Percentiles rank a stretch among this genome's conserved stretches.
Conservation (phyloP, 2,797 vertebrate genomes). For the Tachyglossus aculeatus region DNA sequence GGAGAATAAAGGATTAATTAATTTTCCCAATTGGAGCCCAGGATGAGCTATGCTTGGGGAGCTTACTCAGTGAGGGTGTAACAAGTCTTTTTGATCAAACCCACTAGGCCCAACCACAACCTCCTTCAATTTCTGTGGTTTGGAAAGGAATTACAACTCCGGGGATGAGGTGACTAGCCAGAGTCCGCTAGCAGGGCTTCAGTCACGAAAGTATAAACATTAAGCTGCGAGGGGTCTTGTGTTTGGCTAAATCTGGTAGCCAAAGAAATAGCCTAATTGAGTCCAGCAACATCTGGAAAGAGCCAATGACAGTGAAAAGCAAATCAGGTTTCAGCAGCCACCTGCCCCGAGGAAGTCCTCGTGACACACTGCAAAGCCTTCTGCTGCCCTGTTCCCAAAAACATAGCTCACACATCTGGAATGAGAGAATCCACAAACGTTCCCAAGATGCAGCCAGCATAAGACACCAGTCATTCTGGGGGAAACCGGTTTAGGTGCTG, state of each 20-base stretch:
- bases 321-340: neutral
- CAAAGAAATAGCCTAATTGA: too few species aligned
- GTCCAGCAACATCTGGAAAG: neutral
- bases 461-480: slow-evolving; percentile 5
- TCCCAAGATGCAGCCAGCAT: slow-evolving; percentile 14
- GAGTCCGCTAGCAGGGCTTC: neutral
- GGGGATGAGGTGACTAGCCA: neutral
- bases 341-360: neutral
- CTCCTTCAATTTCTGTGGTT: neutral
- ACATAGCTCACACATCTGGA: slow-evolving; percentile 25
- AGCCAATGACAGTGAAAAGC: neutral
- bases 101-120: neutral
- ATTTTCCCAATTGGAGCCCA: neutral
- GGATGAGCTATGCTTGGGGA: neutral
- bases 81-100: neutral
- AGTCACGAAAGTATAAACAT: neutral
- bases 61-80: neutral
- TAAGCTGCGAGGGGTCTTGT: neutral
- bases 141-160: neutral
- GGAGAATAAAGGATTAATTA: neutral
- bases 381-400: neutral
- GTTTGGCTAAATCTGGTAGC: too few species aligned
- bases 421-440: slow-evolving; percentile 25
- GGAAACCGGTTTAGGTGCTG: neutral
- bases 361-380: neutral